Base-by-base conservation (phyloP, 1,140 invertebrate species). In the Tenebrio molitor region DNA sequence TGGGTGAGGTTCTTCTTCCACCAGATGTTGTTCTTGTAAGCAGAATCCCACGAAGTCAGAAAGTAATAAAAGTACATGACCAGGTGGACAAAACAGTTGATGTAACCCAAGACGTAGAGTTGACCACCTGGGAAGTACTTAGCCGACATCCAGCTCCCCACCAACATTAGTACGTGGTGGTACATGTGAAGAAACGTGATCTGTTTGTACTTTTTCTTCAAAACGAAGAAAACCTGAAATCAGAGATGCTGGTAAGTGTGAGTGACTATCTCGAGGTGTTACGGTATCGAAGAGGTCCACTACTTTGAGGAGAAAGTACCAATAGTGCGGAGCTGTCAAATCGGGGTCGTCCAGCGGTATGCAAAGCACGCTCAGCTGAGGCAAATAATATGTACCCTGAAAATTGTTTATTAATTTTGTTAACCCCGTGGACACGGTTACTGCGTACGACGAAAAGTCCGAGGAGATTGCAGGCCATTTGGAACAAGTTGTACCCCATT, bases 171-270 rank as follows among this genome's bases (percentile, higher is more conserved):
- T 6, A 91, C 86, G 81, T 97, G 95, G 82, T 97, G 95, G 80
- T 95, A 95, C 1, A 96, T 89, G 76, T 97, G 95, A 14, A 97
- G 87, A 80, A 96, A 94, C 3, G 92, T 91, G 6, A 96, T 85
- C 80, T 97, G 94, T 73, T 89, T 89, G 68, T 92, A 87, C 80
- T 96, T 97, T 83, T 97, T 96, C 36, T 93, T 86, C 42, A 96
- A 82, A 25, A 96, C 89, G 83, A 97, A 96, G 84, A 97, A 96
- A 33, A 95, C 81, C 87, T 89, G 82, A 12, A 82, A 66, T 65
- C n/a, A 5, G n/a, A 65, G 15, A 16, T 8, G 7, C 19, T 23
- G 34, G 39, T 65, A 25, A 10, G 14, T 7, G 12, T 10, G n/a
- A 53, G 17, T 39, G 12, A 39, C 5, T 17, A 10, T 23, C 19